Conservation (phyloP, 2,888 invertebrate species). For the Andrena camellia region DNA sequence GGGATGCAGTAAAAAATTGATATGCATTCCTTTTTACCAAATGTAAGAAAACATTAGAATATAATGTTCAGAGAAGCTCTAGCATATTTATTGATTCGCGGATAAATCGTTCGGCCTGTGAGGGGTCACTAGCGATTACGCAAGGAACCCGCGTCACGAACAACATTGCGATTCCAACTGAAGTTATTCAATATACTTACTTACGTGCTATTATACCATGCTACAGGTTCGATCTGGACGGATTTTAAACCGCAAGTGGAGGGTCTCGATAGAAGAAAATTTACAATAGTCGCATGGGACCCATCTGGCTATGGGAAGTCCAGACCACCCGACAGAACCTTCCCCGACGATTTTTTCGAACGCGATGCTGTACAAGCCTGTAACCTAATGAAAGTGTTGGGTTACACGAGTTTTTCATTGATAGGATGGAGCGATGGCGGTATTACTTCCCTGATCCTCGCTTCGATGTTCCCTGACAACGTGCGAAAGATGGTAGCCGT, state of each 20-base stretch:
- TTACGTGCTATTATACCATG: conserved; percentile 17
- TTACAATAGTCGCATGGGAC: conserved; percentile 92
- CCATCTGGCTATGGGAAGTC: conserved; percentile 95
- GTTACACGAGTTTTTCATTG: conserved; percentile 90
- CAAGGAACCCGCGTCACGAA: too few relatives aligned
- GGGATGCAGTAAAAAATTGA: too few relatives aligned
- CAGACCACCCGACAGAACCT: conserved; percentile 91
- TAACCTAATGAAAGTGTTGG: conserved; percentile 90
- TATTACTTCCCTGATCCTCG: conserved; percentile 91
- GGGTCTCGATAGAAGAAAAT: conserved; percentile 87
- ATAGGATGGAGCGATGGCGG: conserved; percentile 97
- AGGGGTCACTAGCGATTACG: neutral
- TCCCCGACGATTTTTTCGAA: conserved; percentile 89
- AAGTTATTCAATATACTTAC: neutral
- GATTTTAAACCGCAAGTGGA: conserved; percentile 93
- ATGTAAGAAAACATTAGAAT: neutral
- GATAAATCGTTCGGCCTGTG: neutral
- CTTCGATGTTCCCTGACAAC: conserved; percentile 89
- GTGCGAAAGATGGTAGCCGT: conserved; percentile 91
- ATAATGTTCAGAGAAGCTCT: neutral
- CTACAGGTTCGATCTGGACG: conserved; percentile 90
- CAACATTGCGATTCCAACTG: neutral
- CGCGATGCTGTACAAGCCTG: conserved; percentile 91
- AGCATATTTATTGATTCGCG: neutral
- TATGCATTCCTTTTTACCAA: too few relatives aligned